Percentiles rank a stretch among this genome's conserved stretches.
These are phyloP conservation scores for Hypomecis atomaria DNA, from an alignment of 2,888 invertebrate genomes.

Conservation along the genomic window DNA sequence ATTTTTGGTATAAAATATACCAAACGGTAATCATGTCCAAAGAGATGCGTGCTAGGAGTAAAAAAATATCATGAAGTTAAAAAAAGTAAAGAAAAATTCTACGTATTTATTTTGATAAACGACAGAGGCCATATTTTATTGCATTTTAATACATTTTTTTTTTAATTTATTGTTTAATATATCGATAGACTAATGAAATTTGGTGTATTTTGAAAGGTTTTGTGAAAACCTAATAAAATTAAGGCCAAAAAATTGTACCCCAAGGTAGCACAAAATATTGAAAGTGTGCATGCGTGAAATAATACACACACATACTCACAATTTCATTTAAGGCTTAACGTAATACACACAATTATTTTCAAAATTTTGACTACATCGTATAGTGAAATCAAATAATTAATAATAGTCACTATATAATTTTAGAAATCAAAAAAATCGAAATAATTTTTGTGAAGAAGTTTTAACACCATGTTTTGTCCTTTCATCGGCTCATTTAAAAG, in stretches of 20 bases:
- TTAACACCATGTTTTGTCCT: too few relatives aligned
- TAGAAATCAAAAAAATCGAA: too few relatives aligned
- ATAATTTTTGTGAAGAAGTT: too few relatives aligned
- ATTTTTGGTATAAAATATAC: slow-evolving; percentile 62
- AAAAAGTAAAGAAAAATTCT: slow-evolving; percentile 50
- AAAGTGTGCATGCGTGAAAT: slow-evolving; percentile 28
- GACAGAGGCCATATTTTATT: slow-evolving; percentile 67
- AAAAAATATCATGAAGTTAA: slow-evolving; percentile 56
- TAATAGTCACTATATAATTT: too few relatives aligned
- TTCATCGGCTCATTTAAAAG: too few relatives aligned
- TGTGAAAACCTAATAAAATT: slow-evolving; percentile 57
- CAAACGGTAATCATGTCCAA: slow-evolving; percentile 76
- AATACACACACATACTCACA: slow-evolving; percentile 8
- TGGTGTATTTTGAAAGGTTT: slow-evolving; percentile 50
- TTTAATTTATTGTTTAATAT: slow-evolving; percentile 59
- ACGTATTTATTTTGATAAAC: slow-evolving; percentile 73
- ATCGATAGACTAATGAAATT: slow-evolving; percentile 38
- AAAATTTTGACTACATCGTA: too few relatives aligned
- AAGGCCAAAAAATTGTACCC: slow-evolving; percentile 66
- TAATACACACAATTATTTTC: too few relatives aligned
- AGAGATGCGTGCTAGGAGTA: slow-evolving; percentile 62
- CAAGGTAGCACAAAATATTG: slow-evolving; percentile 69
- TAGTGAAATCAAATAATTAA: too few relatives aligned
- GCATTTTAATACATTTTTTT: too few relatives aligned
- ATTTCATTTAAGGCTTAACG: too few relatives aligned